Evolutionary conservation across 2,113 vertebrate species (phyloP), one percentile per base, ranked within the genome.

Genomic region (Oncorhynchus mykiss): DNA sequence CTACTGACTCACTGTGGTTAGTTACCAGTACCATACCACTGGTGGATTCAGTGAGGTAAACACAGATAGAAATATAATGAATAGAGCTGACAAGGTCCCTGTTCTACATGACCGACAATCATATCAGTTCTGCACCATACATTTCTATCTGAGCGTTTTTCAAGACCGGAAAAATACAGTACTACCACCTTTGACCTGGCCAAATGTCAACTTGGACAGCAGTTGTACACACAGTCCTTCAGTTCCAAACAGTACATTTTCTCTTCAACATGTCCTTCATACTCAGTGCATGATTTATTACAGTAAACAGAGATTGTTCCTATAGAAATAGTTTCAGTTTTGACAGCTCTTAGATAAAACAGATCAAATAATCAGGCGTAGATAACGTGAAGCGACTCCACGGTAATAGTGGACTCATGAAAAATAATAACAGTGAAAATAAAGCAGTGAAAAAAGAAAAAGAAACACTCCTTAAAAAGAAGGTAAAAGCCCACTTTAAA

Each of bases 311-410:
- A 34, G 16, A 22, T 67, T 67, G 22, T 67, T 65, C n/a, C 39
- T 62, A 20, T 31, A 24, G 8, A 13, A 34, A 49, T 27, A 48
- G 12, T n/a, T 49, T 51, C 39, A 67, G 11, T 25, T 84, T 82
- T 82, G 70, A 82, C 68, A 83, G 62, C 67, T 76, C n/a, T 74
- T 54, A 67, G 72, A 31, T n/a, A 65, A 57, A 6, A 57, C n/a
- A 6, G 49, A 34, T 71, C 74, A 72, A 79, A 82, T 31, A 69
- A 59, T 67, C 57, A 62, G 59, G 51, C 6, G 16, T 29, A 65
- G 8, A n/a, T 9, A 22, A 78, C 76, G 71, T 60, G 29, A 82
- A 77, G 34, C 12, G 67, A 70, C 45, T 45, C 39, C 39, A 45
- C 29, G 69, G 14, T 71, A 39, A 66, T 59, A 72, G 18, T n/a